These are phyloP conservation scores for Artibeus lituratus DNA, from an alignment of 2,797 vertebrate genomes.

Conservation along the genomic window DNA sequence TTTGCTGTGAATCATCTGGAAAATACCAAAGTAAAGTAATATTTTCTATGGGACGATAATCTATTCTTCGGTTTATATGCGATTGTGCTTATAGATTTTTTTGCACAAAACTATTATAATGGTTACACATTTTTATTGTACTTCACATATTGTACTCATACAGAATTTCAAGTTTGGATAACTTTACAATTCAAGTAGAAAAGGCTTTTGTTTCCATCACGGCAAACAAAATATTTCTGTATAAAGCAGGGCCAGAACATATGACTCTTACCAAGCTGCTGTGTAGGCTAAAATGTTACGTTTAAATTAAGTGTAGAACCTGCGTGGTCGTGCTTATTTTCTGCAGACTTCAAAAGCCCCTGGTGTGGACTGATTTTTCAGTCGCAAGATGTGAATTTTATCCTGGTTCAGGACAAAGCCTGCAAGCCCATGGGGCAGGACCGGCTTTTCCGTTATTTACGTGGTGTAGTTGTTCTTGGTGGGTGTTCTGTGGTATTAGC, in stretches of 20 bases:
- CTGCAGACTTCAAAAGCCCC: neutral
- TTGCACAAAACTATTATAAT: neutral
- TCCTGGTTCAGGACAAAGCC: neutral
- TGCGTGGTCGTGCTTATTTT: neutral
- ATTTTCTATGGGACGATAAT: neutral
- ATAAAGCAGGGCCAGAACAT: neutral
- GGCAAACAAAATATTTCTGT: neutral
- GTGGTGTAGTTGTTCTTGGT: neutral
- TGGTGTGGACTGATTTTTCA: neutral
- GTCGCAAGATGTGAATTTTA: neutral
- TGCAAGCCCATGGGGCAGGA: neutral
- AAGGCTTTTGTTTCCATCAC: neutral
- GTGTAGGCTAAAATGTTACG: neutral
- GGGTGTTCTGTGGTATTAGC: neutral
- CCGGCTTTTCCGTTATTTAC: neutral
- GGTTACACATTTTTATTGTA: neutral
- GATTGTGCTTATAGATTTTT: neutral
- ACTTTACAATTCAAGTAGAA: neutral
- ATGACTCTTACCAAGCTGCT: no score
- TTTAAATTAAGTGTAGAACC: neutral
- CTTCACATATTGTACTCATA: neutral
- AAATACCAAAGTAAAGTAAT: neutral
- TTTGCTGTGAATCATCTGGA: neutral
- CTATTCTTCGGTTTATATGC: neutral
- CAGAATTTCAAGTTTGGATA: neutral